Base-by-base conservation (phyloP, 2,797 vertebrate genomes). In the Florisuga fusca region DNA sequence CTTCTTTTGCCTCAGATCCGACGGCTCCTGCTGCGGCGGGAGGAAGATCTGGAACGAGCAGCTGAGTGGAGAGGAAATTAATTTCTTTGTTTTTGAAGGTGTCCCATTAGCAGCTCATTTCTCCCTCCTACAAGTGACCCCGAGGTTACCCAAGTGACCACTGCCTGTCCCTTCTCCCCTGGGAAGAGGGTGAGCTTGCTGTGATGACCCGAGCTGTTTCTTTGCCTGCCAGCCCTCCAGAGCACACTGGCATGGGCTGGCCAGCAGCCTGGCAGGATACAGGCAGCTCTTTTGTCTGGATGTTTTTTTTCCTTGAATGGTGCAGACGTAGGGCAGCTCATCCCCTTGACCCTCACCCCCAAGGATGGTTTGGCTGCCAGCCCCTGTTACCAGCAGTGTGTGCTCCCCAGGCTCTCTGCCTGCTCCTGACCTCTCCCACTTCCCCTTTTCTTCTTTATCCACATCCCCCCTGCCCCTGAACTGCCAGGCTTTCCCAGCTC, bases 1-100 rank as follows among this genome's bases (percentile, higher is more conserved):
- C 94, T 97, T 96, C 98, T 98, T 92, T 96, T 97, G 13, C 4
- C 87, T 51, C 98, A 97, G 2, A 2, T 48, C 3, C 4, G 38
- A 38, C 38, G 38, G 12, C 38, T 38, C 38, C 38, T 38, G 38
- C 38, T 38, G 38, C 38, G 38, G 38, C 11, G 38, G 38, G 38
- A 38, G 38, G 38, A 38, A 38, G 38, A 45, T n/a, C n/a, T 77
- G 71, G 34, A 46, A 76, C 27, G 4, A 55, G 54, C 17, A 55
- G 31, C n/a, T 67, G 68, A 71, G 54, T 3, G 12, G 48, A 50
- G 48, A 26, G 50, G 27, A 77, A 69, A 26, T 11, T 0, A 31
- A 57, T 72, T 67, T 51, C 15, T 31, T 43, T 25, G 43, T 43
- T 12, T 90, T 41, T 55, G 22, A 3, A 29, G 12, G 1, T 12